Percentiles rank a stretch among this genome's conserved stretches.
Conservation (phyloP, 37 sponge, comb jelly and placozoan genomes). For the Beroe ovata region DNA sequence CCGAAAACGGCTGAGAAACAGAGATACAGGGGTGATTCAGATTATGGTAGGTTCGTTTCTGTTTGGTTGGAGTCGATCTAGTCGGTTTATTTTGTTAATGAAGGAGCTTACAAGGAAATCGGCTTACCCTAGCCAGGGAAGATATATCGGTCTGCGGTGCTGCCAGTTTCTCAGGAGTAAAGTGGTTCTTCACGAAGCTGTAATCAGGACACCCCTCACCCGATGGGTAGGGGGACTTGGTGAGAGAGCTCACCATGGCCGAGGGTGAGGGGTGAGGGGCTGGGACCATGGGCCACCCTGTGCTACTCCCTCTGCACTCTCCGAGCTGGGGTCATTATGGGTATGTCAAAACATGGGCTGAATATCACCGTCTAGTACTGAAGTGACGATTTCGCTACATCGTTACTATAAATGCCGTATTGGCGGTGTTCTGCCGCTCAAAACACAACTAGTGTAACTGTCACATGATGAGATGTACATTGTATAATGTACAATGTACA, state of each 20-base stretch:
- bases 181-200: constrained; percentile 60
- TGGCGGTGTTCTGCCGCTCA: no score
- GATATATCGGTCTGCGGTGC: neutral
- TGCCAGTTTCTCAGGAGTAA: constrained; percentile 25
- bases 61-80: no score
- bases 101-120: neutral
- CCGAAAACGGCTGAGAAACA: constrained; percentile 20
- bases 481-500: no score
- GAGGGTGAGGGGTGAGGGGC: neutral
- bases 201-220: neutral
- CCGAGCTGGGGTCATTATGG: neutral
- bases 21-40: neutral
- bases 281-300: neutral
- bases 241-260: constrained; percentile 4
- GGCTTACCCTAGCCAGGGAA: neutral
- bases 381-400: no score
- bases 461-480: no score
- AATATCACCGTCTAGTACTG: no score
- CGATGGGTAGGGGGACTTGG: constrained; percentile 5
- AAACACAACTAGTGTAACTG: no score
- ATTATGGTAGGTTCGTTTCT: neutral
- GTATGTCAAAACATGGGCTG: no score
- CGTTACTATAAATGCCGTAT: no score
- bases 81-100: no score
- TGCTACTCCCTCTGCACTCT: neutral